Conservation (phyloP, 1,140 invertebrate species). For the Nixonia krombeini region DNA sequence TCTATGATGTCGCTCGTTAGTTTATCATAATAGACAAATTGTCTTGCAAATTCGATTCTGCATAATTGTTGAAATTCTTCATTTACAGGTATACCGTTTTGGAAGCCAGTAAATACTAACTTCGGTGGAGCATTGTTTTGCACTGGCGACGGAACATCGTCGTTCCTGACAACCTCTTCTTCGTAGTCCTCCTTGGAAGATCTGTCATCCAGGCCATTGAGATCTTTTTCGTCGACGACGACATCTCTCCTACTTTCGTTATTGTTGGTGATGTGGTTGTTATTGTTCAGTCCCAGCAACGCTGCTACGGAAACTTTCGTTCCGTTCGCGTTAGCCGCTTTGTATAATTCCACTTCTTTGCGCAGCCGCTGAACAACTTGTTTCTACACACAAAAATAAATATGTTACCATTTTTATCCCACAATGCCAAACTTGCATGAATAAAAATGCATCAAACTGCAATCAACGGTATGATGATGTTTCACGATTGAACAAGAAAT, state of each 20-base stretch:
- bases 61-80: too few species aligned
- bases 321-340: conserved; percentile 57
- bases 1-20: too few species aligned
- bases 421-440: conserved; percentile 1
- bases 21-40: too few species aligned
- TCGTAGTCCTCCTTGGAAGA: conserved; percentile 59
- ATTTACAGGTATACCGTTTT: too few species aligned
- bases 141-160: conserved; percentile 38
- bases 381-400: conserved; percentile 52
- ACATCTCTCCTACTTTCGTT: too few species aligned
- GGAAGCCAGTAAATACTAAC: conserved; percentile 6
- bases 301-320: conserved; percentile 58
- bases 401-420: not conserved
- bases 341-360: conserved; percentile 58
- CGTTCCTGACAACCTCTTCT: conserved; percentile 56
- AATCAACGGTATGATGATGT: too few species aligned
- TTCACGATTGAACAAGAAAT: too few species aligned
- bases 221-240: conserved; percentile 11
- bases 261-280: conserved; percentile 57
- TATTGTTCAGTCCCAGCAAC: conserved; percentile 57
- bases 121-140: conserved; percentile 27
- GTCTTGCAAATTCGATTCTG: too few species aligned
- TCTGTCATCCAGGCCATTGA: conserved; percentile 46
- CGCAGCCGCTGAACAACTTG: conserved; percentile 61
- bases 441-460: too few species aligned